A percentile compares a stretch with the other conserved stretches of the same genome.
phyloP scores from a whole-genome alignment of 2,797 vertebrate genomes.

The Acropternis orthonyx region DNA sequence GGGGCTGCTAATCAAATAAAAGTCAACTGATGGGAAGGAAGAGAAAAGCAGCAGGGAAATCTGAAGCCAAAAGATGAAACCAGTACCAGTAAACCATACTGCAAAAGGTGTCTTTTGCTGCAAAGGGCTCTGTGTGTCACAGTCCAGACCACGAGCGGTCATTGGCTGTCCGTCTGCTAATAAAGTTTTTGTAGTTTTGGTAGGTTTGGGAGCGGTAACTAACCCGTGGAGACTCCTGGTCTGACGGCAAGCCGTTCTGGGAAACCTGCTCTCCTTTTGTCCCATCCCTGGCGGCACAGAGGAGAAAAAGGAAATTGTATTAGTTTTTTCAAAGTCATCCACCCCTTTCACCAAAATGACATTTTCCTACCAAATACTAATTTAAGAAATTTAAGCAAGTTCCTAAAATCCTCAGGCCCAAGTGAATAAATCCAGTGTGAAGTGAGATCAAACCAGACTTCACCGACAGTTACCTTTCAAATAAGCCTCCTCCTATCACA shows the following conservation, averaged over 20 bases:
- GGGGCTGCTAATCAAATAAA: constrained; percentile 70
- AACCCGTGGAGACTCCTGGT: constrained; percentile 96
- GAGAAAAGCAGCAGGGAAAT: constrained; percentile 61
- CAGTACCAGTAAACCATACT: constrained; percentile 64
- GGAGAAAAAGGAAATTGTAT: not conserved
- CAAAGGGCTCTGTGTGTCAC: constrained; percentile 72
- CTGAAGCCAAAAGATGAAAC: constrained; percentile 69
- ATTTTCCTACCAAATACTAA: not conserved
- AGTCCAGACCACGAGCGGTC: constrained; percentile 81
- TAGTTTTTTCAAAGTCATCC: not conserved
- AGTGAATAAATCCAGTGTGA: not conserved
- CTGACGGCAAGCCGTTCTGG: constrained; percentile 90
- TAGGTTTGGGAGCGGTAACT: constrained; percentile 97
- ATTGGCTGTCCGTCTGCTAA: constrained; percentile 85
- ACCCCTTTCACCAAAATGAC: not conserved
- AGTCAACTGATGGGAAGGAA: constrained; percentile 72
- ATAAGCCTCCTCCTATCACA: not conserved
- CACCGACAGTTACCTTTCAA: not conserved
- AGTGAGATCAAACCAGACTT: not conserved
- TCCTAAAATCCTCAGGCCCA: not conserved
- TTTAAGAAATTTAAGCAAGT: not conserved
- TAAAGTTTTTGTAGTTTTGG: constrained; percentile 95
- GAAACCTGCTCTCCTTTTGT: constrained; percentile 86
- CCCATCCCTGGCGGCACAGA: constrained; percentile 78
- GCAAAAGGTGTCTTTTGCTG: constrained; percentile 66